Base-by-base conservation (phyloP, 2,797 vertebrate species). In the Acanthiza pusilla region DNA sequence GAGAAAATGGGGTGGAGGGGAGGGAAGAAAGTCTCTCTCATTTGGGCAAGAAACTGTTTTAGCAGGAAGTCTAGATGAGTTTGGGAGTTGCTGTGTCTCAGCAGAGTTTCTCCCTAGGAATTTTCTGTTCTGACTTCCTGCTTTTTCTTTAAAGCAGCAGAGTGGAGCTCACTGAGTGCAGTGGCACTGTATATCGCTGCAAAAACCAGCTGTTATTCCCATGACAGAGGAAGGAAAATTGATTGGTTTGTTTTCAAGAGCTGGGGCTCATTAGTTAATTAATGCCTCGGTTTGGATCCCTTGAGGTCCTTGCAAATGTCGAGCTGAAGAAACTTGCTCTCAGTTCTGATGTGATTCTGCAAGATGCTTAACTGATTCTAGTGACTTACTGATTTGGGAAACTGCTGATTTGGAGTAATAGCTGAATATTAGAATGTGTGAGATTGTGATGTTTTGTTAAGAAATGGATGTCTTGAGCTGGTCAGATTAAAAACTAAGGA, bases 91-190 rank as follows among this genome's bases (percentile, higher is more conserved):
- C 81, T 58, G 54, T 72, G 58, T 85, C 54, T 93, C 65, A 22
- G 74, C 45, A 40, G 60, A 85, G 72, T 66, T 94, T 81, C 54
- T 93, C 48, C 76, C 16, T 36, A 23, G 51, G 83, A 91, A 71
- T 89, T 94, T 85, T 92, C 76, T 89, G 34, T 65, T 70, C 62
- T 0, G 2, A 60, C 82, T 93, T 95, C 91, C 94, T 94, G 93
- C 81, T 85, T 79, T 82, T 55, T 53, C 88, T 74, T 72, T 89
- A 74, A 85, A 67, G 86, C 72, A 92, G 78, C 63, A 43, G 62
- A 16, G 47, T 25, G 47, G 71, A 48, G 20, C 23, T 43, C 6
- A 8, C 32, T 15, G 75, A 61, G 38, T 27, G 43, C 47, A 9
- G 54, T 51, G 54, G 32, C 40, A 10, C 16, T 51, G 50, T 10